Conservation (phyloP, 2,113 vertebrate genomes). For the Paradisaea rubra region DNA sequence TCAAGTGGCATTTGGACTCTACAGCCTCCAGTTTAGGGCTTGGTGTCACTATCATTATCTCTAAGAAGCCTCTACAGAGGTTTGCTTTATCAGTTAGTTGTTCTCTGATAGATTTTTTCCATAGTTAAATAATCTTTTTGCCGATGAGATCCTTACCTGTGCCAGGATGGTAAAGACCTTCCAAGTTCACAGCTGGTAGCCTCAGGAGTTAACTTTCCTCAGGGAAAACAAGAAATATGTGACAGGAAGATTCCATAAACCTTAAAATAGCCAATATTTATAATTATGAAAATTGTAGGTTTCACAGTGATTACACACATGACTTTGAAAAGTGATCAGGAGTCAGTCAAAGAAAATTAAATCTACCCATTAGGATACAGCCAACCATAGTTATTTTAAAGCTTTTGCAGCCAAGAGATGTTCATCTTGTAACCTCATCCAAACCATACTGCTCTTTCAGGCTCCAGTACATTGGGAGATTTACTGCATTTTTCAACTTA, state of each 20-base stretch:
- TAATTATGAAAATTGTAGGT: conserved; percentile 26
- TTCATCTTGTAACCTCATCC: not conserved
- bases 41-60: not conserved
- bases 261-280: conserved; percentile 28
- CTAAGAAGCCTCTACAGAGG: not conserved
- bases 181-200: not conserved
- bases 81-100: not conserved
- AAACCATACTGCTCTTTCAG: not conserved
- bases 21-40: not conserved
- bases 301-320: conserved; percentile 33
- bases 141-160: not conserved
- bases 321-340: conserved; percentile 20
- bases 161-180: not conserved
- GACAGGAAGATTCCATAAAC: conserved; percentile 1
- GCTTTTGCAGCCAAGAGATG: not conserved
- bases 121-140: not conserved
- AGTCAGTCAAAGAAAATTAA: not conserved
- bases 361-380: not conserved
- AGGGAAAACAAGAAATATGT: not conserved
- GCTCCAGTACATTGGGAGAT: not conserved
- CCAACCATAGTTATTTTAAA: not conserved
- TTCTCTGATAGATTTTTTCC: not conserved
- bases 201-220: not conserved
- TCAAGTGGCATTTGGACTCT: not conserved
- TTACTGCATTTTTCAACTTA: not conserved